Evolutionary conservation across 1,140 invertebrate species (phyloP).

Genomic region (Pinna nobilis): DNA sequence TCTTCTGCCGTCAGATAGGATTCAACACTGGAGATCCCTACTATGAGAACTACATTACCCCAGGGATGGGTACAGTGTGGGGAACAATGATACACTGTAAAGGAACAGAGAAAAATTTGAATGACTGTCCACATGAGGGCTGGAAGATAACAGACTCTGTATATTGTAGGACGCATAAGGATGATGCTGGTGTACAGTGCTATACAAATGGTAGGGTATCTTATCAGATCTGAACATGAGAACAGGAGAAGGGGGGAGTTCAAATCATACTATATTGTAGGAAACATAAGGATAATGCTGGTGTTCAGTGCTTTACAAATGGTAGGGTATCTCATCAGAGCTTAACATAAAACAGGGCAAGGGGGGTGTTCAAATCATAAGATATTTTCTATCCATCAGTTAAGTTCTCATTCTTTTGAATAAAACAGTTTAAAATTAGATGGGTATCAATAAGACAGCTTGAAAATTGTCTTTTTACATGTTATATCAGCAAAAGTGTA

Average conservation of each 20-base stretch:
- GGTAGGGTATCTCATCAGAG: too few species aligned
- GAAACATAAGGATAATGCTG: slow-evolving; percentile 47
- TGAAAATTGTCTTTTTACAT: too few species aligned
- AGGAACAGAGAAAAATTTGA: slow-evolving; percentile 52
- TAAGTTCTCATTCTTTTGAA: too few species aligned
- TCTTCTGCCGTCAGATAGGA: slow-evolving; percentile 55
- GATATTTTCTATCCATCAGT: too few species aligned
- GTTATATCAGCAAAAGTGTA: too few species aligned
- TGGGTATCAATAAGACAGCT: too few species aligned
- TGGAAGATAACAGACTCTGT: slow-evolving; percentile 34
- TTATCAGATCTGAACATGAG: background rate
- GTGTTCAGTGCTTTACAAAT: slow-evolving; percentile 55
- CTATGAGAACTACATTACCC: slow-evolving; percentile 24
- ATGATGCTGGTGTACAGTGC: slow-evolving; percentile 59
- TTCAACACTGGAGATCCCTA: slow-evolving; percentile 50
- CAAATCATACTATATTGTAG: slow-evolving; percentile 28
- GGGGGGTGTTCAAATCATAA: too few species aligned
- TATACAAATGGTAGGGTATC: slow-evolving; percentile 52
- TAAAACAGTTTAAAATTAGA: too few species aligned
- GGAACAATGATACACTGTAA: slow-evolving; percentile 49
- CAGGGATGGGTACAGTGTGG: slow-evolving; percentile 49
- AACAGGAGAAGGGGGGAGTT: background rate
- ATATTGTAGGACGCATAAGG: slow-evolving; percentile 45
- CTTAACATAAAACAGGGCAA: too few species aligned
- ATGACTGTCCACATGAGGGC: slow-evolving; percentile 58